Conservation (phyloP, 2,113 vertebrate species). For the Engraulis encrasicolus region DNA sequence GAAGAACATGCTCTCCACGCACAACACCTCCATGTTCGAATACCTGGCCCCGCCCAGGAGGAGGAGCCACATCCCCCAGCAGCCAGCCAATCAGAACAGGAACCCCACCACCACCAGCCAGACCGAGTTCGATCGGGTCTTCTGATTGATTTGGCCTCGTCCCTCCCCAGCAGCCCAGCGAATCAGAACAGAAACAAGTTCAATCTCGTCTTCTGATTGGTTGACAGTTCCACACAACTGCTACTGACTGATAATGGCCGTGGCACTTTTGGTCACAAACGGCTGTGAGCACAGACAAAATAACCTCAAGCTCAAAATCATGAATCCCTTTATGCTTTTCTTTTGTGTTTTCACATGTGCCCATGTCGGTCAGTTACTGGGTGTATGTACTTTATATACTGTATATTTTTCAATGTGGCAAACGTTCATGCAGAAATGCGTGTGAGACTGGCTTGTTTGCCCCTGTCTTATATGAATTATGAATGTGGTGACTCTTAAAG, state of each 20-base stretch:
- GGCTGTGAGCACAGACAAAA: background rate
- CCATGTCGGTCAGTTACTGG: too few relatives aligned
- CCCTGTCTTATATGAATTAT: background rate
- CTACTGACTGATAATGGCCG: background rate
- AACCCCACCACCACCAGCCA: slow-evolving; percentile 92
- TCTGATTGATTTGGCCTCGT: too few relatives aligned
- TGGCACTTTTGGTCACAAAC: background rate
- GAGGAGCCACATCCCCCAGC: slow-evolving; percentile 94
- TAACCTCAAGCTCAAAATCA: background rate
- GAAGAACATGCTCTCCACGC: slow-evolving; percentile 97
- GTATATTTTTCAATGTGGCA: too few relatives aligned
- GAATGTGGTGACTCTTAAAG: background rate
- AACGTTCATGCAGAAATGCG: background rate
- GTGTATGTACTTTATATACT: too few relatives aligned
- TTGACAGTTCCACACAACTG: background rate
- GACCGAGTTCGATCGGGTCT: slow-evolving; percentile 94
- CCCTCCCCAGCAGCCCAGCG: slow-evolving; percentile 90
- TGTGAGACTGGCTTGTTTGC: background rate
- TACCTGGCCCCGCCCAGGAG: slow-evolving; percentile 92
- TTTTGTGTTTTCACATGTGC: too few relatives aligned
- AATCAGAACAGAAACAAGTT: slow-evolving; percentile 97
- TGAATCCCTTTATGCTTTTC: too few relatives aligned
- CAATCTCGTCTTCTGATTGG: slow-evolving; percentile 86
- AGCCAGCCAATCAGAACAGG: slow-evolving; percentile 90
- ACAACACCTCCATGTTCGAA: slow-evolving; percentile 98